A percentile compares a stretch with the other conserved stretches of the same genome.
phyloP scores from a whole-genome alignment of 2,797 vertebrate species.

The Rhynchotus rufescens region DNA sequence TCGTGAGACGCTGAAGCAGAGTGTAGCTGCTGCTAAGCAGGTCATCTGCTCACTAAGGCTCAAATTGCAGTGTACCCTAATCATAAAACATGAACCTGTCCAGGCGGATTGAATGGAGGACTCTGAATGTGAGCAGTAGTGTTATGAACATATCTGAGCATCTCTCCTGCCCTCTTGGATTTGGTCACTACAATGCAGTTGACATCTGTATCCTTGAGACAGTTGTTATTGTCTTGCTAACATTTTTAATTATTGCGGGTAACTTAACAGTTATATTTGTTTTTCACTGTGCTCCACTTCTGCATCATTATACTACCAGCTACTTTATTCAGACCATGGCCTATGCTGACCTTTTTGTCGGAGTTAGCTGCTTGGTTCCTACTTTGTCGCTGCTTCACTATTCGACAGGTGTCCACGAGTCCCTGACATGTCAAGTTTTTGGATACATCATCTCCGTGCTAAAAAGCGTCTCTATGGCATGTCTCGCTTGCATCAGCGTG shows the following conservation, averaged over 20 bases:
- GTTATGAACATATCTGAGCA: slow-evolving; percentile 82
- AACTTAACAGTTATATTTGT: slow-evolving; percentile 98
- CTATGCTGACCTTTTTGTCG: slow-evolving; percentile 96
- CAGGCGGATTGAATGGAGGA: slow-evolving; percentile 83
- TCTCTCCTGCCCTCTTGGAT: slow-evolving; percentile 95
- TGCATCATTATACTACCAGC: slow-evolving; percentile 98
- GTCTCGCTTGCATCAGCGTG: slow-evolving; percentile 96
- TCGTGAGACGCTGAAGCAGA: slow-evolving; percentile 68
- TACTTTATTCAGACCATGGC: slow-evolving; percentile 99
- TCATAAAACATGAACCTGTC: slow-evolving; percentile 93
- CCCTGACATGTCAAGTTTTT: slow-evolving; percentile 94
- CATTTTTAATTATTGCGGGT: slow-evolving; percentile 94
- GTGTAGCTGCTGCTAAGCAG: slow-evolving; percentile 68
- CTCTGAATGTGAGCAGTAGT: slow-evolving; percentile 86
- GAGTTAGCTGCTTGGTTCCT: slow-evolving; percentile 96
- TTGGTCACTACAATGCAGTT: slow-evolving; percentile 88
- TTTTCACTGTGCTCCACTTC: slow-evolving; percentile 95
- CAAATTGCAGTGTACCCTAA: slow-evolving; percentile 48
- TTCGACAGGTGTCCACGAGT: slow-evolving; percentile 93
- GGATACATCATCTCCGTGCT: slow-evolving; percentile 98
- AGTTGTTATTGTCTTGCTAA: slow-evolving; percentile 92
- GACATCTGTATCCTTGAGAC: slow-evolving; percentile 96
- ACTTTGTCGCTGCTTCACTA: slow-evolving; percentile 95
- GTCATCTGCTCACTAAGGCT: slow-evolving; percentile 57
- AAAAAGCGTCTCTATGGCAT: slow-evolving; percentile 99